A percentile compares a stretch with the other conserved stretches of the same genome.
phyloP scores from a whole-genome alignment of 2,888 invertebrate genomes.

The Monoplex corrugatus region DNA sequence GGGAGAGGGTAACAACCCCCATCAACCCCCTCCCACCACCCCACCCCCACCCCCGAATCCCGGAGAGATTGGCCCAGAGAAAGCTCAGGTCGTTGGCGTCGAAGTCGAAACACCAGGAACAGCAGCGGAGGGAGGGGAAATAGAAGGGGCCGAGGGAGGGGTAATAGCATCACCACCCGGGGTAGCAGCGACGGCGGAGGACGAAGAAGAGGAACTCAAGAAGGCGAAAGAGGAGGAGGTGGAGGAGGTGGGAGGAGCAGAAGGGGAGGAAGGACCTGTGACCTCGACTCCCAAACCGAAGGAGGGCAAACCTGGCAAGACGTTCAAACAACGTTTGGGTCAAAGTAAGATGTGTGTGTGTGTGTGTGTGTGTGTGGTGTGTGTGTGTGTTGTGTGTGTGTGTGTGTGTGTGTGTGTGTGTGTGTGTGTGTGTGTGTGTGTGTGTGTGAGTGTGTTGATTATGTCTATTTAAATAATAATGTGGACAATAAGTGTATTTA shows the following conservation, averaged over 20 bases:
- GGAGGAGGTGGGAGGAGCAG: background rate
- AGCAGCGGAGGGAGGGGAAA: background rate
- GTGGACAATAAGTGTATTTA: no score
- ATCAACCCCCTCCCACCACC: background rate
- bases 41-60: no score
- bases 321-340: conserved; percentile 12
- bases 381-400: background rate
- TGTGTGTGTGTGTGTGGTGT: background rate
- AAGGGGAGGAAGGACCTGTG: background rate
- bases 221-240: background rate
- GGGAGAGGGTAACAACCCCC: background rate
- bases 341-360: conserved; percentile 28
- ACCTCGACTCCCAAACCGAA: conserved; percentile 2
- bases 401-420: conserved; percentile 18
- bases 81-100: no score
- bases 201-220: background rate
- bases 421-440: conserved; percentile 16
- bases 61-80: no score
- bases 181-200: background rate
- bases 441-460: conserved; percentile 15
- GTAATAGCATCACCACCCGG: background rate
- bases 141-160: background rate
- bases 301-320: conserved; percentile 13
- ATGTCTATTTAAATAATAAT: no score
- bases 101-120: background rate